Base-by-base conservation (phyloP, 1,140 invertebrate genomes). In the Zaprionus capensis region DNA sequence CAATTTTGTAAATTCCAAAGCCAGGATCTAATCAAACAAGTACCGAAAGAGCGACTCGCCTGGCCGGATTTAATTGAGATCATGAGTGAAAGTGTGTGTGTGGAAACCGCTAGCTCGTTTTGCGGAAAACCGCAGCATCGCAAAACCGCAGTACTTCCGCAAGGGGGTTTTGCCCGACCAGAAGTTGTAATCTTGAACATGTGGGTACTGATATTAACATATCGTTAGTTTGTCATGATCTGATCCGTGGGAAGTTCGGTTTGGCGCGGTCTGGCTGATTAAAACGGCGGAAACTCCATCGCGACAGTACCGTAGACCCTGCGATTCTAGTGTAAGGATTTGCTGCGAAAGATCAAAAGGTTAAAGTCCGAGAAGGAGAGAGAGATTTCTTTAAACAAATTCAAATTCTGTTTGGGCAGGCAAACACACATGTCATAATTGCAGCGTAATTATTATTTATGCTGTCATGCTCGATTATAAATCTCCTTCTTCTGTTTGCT, bases 1-100 rank as follows among this genome's bases (percentile, higher is more conserved):
- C 88, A 91, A 91, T 91, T 72, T 71, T 78, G 51, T 51, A 91
- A 91, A 80, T 85, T 88, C 88, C 88, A 91, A 91, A 84, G 83
- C 81, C 81, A 78, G 83, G 88, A 87, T 91, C 77, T 76, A 76
- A 91, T 91, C 83, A 85, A 85, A 91, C 87, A 88, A 91, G 83
- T 87, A 76, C 67, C 51, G 6, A 51, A 22, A 9, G 63, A 20
- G 34, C 24, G 62, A 78, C 64, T 67, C 38, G 64, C 51, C 68
- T 38, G 22, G 31, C 34, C 58, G 85, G 85, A 90, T 90, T 90
- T 90, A 90, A 90, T 90, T 85, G 85, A 90, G 85, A 90, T 90
- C 85, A 90, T 46, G 70, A 70, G 76, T 41, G 14, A 41, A 46
- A n/a, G 9, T 59, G 36, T 46, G 79, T 81, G 71, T 83, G 84